Percentiles rank a stretch among this genome's conserved stretches.
Evolutionary conservation across 2,888 invertebrate genomes (phyloP).

Genomic region (Diarsia mendica): DNA sequence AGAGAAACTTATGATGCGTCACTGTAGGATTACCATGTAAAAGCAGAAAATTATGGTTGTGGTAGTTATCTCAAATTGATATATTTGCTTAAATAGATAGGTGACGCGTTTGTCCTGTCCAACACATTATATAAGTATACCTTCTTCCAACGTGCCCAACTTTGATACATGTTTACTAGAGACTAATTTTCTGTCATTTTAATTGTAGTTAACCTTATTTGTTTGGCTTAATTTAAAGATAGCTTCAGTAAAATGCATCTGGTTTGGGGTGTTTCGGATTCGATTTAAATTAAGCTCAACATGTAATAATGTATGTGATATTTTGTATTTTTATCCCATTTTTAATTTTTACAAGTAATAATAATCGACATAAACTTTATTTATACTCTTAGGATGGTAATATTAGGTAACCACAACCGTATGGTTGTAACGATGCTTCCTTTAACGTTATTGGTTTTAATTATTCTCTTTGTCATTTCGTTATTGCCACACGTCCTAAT

Average conservation of each 20-base stretch:
- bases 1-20: constrained; percentile 77
- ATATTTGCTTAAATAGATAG: constrained; percentile 82
- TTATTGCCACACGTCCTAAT: constrained; percentile 82
- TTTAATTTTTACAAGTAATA: constrained; percentile 81
- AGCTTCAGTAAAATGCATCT: constrained; percentile 67
- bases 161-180: constrained; percentile 69
- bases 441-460: constrained; percentile 82
- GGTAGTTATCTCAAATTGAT: constrained; percentile 89
- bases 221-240: constrained; percentile 89
- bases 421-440: constrained; percentile 85
- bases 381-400: constrained; percentile 79
- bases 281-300: constrained; percentile 90
- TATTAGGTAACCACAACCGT: constrained; percentile 75
- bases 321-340: constrained; percentile 87
- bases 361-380: constrained; percentile 81
- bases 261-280: constrained; percentile 76
- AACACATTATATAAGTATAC: constrained; percentile 63
- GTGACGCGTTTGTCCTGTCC: constrained; percentile 79
- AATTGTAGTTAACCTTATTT: constrained; percentile 80
- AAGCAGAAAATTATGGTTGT: constrained; percentile 88
- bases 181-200: constrained; percentile 67
- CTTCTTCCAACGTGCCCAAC: constrained; percentile 67
- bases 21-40: constrained; percentile 85
- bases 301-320: constrained; percentile 90
- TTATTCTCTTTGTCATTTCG: constrained; percentile 84